phyloP scores from a whole-genome alignment of 1,140 invertebrate species.

The Drosophila elegans region DNA sequence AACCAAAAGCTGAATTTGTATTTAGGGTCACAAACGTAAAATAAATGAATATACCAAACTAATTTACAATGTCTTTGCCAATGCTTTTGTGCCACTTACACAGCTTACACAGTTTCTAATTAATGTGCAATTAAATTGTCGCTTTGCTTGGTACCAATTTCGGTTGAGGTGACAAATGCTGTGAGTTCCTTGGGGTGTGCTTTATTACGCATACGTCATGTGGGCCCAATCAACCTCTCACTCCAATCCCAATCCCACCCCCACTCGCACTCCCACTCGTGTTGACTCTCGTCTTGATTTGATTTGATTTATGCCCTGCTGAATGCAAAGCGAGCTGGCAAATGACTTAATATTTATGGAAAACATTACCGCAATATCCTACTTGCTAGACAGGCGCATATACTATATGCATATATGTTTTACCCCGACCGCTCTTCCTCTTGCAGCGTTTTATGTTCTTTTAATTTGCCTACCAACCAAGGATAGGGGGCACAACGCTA shows the following conservation, averaged over 20 bases:
- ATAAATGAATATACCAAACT: neutral
- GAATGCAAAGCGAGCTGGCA: constrained; percentile 47
- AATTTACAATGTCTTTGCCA: neutral
- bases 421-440: neutral
- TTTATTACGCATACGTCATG: constrained; percentile 34
- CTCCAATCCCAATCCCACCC: neutral
- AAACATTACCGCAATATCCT: constrained; percentile 53
- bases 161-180: constrained; percentile 7
- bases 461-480: constrained; percentile 41
- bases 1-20: no score
- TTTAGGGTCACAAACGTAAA: neutral
- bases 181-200: constrained; percentile 1
- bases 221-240: constrained; percentile 20
- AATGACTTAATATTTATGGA: constrained; percentile 57
- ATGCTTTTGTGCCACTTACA: neutral
- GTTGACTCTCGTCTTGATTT: constrained; percentile 43
- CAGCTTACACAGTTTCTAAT: constrained; percentile 1
- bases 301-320: constrained; percentile 51
- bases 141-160: constrained; percentile 4
- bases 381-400: constrained; percentile 33
- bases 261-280: neutral
- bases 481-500: neutral
- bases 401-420: neutral
- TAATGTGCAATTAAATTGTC: constrained; percentile 37
- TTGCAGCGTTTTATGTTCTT: constrained; percentile 49